Conservation (phyloP, 2,888 invertebrate genomes). For the Temnothorax rugatulus region DNA sequence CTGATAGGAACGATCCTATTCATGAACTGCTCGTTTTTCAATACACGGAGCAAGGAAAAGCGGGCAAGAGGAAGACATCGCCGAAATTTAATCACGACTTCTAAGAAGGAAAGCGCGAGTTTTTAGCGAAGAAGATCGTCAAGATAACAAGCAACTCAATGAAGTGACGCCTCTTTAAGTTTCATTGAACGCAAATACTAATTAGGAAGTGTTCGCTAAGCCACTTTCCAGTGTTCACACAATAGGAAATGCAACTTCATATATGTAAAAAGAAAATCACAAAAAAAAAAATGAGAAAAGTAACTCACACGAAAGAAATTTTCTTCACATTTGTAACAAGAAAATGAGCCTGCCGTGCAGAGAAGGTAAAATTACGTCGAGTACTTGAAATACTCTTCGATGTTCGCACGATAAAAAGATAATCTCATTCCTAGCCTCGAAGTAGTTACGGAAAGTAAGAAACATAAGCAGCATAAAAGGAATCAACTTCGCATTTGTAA, state of each 20-base stretch:
- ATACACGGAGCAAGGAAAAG: background rate
- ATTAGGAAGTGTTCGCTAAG: slow-evolving; percentile 16
- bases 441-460: slow-evolving; percentile 37
- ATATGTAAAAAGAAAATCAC: slow-evolving; percentile 25
- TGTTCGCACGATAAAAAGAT: slow-evolving; percentile 48
- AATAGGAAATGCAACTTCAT: slow-evolving; percentile 13
- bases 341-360: slow-evolving; percentile 27
- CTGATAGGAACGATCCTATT: background rate
- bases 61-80: background rate
- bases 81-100: background rate
- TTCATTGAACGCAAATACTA: slow-evolving; percentile 34
- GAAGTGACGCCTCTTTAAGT: background rate
- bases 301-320: slow-evolving; percentile 45
- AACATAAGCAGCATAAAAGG: slow-evolving; percentile 4
- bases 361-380: slow-evolving; percentile 34
- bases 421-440: slow-evolving; percentile 14
- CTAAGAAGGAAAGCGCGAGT: slow-evolving; percentile 30
- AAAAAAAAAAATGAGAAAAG: slow-evolving; percentile 37
- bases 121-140: background rate
- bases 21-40: background rate
- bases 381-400: slow-evolving; percentile 27
- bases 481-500: background rate
- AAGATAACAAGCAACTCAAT: background rate
- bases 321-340: slow-evolving; percentile 28
- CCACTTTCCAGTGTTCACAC: slow-evolving; percentile 25